These are phyloP conservation scores for Cyrtorhinus lividipennis DNA, from an alignment of 1,140 invertebrate species.

Conservation along the genomic window DNA sequence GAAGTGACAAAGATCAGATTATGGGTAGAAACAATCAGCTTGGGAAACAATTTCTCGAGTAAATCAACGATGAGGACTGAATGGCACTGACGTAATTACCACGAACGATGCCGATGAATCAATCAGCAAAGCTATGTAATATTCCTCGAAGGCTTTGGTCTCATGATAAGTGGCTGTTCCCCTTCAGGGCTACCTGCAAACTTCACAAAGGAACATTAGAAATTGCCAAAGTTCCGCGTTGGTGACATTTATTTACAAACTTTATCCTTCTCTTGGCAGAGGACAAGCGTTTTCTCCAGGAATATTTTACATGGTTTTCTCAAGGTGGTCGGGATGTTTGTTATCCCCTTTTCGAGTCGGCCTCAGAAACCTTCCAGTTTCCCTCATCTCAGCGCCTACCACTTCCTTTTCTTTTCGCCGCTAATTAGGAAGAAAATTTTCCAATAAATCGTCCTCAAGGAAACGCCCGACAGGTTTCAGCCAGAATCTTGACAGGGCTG, in stretches of 20 bases:
- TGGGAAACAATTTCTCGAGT: no score
- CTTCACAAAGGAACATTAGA: slow-evolving; percentile 13
- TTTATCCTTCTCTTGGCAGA: slow-evolving; percentile 1
- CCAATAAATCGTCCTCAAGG: slow-evolving; percentile 4
- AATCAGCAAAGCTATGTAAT: neutral
- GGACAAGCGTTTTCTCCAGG: neutral
- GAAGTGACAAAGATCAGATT: no score
- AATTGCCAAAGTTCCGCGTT: slow-evolving; percentile 10
- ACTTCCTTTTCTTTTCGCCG: neutral
- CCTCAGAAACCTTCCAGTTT: no score
- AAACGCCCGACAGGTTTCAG: neutral
- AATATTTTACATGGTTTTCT: slow-evolving; percentile 7
- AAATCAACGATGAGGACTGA: no score
- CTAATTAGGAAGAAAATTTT: slow-evolving; percentile 7
- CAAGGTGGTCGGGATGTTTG: neutral
- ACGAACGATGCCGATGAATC: slow-evolving; percentile 6
- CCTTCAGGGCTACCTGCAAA: neutral
- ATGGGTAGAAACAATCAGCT: no score
- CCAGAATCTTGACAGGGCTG: neutral
- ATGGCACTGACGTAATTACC: no score
- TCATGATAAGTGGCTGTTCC: neutral
- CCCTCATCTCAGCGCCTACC: neutral
- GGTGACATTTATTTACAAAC: slow-evolving; percentile 13
- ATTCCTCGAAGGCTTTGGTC: neutral
- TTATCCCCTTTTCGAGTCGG: neutral